Percentiles rank a stretch among this genome's conserved stretches.
phyloP scores from a whole-genome alignment of 1,140 invertebrate genomes.

The Arctopsyche grandis region DNA sequence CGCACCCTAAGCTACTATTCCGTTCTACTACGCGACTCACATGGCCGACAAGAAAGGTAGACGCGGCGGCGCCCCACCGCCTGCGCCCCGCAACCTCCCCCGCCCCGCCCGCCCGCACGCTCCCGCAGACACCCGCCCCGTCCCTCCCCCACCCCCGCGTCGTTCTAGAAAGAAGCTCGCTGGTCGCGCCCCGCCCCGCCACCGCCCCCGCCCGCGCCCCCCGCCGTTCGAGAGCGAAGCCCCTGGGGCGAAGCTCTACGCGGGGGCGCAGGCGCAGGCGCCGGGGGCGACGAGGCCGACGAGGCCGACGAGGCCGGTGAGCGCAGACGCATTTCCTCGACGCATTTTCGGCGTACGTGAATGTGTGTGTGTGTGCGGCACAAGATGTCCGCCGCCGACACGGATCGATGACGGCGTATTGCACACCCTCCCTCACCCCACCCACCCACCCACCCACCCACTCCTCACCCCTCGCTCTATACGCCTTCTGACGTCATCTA shows the following conservation, averaged over 20 bases:
- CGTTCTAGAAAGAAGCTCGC: too few relatives aligned
- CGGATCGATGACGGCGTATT: not conserved
- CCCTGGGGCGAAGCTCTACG: not conserved
- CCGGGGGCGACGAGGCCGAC: not conserved
- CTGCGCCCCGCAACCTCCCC: not conserved
- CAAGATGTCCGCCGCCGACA: conserved; percentile 4
- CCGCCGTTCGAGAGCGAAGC: too few relatives aligned
- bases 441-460: too few relatives aligned
- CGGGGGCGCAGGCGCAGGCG: not conserved
- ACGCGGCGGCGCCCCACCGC: conserved; percentile 19
- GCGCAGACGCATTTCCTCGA: not conserved
- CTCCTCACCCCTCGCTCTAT: too few relatives aligned
- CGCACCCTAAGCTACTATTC: not conserved
- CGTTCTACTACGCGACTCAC: not conserved
- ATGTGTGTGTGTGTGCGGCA: not conserved
- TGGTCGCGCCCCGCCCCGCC: not conserved
- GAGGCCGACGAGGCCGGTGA: not conserved
- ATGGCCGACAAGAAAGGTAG: conserved; percentile 45
- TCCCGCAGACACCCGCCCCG: not conserved
- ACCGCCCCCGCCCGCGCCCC: not conserved
- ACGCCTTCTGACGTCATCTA: too few relatives aligned
- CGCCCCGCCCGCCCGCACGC: not conserved
- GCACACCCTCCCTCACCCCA: not conserved
- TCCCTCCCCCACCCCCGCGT: conserved; percentile 4
- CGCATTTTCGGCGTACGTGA: not conserved